Evolutionary conservation across 2,797 vertebrate genomes (phyloP), one percentile per base, ranked within the genome.

Genomic region (Oreonectes daqikongensis): DNA sequence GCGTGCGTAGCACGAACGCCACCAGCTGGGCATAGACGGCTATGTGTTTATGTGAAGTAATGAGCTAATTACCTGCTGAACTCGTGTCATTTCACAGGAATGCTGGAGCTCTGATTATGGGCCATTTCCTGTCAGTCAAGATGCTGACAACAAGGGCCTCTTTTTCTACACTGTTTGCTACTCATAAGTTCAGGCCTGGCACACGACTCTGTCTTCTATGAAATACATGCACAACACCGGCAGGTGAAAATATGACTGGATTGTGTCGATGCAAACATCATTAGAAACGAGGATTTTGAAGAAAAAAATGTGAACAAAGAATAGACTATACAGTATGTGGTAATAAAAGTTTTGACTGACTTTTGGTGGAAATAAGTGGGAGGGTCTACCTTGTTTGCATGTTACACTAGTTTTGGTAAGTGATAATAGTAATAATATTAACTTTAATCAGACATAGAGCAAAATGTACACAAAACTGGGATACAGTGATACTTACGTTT

Each of bases 21-120:
- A 90, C 86, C 90, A 90, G 89, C 90, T 92, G 90, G 65, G 69
- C 52, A 79, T 38, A 81, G 73, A 18, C 81, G 87, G 85, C 90
- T 88, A 89, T 91, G 90, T 93, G 91, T 93, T 91, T 93, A 92
- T 88, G 88, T 90, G 92, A 90, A 91, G 89, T 91, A 92, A 92
- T 91, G 92, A 93, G 91, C 91, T 93, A 93, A 92, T 93, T 93
- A 91, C 90, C 86, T 87, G 86, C 88, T 86, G 88, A 88, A 87
- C 90, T 93, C 93, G 91, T 92, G 91, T 94, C 91, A 94, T 93
- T 94, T 92, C 86, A 88, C 90, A 93, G 90, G 92, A 94, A 94
- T 93, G 92, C 90, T 88, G 88, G 84, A 86, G 87, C 86, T 87
- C 89, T 89, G 91, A 92, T 92, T 93, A 92, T 86, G 88, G 89